Percentiles rank a stretch among this genome's conserved stretches.
Conservation (phyloP, 1,140 invertebrate species). For the Panulirus ornatus region DNA sequence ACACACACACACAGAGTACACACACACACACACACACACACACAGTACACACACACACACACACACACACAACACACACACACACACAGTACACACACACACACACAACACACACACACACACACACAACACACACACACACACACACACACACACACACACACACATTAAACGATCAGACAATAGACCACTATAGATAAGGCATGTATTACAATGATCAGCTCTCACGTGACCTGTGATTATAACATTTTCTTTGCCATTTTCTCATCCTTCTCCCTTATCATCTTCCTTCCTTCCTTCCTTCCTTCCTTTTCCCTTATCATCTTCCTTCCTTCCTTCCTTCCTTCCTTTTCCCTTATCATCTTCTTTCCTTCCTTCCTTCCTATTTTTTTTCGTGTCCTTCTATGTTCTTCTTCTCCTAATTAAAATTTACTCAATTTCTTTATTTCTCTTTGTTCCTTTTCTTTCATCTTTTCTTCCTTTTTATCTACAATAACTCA, state of each 20-base stretch:
- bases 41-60: not conserved
- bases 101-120: not conserved
- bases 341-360: not conserved
- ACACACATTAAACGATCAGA: not conserved
- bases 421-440: not conserved
- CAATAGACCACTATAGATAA: no score
- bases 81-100: not conserved
- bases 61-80: not conserved
- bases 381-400: no score
- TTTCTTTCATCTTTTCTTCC: not conserved
- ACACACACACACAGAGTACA: not conserved
- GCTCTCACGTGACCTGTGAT: not conserved
- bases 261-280: conserved; percentile 19
- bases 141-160: not conserved
- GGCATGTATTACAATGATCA: no score
- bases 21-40: not conserved
- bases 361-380: no score
- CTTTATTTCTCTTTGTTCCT: not conserved
- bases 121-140: no score
- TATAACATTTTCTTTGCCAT: conserved; percentile 28
- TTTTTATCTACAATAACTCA: not conserved
- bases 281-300: not conserved
- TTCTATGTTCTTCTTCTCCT: no score
- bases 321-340: no score
- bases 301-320: not conserved